phyloP scores from a whole-genome alignment of 53 echinoderm and acorn worm genomes.

The Echinarachnius parma region DNA sequence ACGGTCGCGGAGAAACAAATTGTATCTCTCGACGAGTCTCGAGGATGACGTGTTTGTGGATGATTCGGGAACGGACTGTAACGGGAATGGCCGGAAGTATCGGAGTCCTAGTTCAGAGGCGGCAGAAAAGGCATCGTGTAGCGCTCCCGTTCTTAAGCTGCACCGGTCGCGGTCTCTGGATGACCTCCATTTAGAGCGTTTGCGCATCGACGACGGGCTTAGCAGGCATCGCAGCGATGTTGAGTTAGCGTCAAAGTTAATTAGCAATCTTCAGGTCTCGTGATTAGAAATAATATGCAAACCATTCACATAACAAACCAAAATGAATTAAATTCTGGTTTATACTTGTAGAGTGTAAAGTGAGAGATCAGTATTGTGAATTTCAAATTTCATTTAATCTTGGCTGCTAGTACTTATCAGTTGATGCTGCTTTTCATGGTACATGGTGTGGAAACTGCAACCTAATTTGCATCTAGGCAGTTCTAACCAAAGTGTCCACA shows the following conservation, averaged over 20 bases:
- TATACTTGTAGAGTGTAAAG: too few species aligned
- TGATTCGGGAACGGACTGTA: constrained; percentile 23
- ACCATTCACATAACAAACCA: too few species aligned
- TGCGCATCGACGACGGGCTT: constrained; percentile 35
- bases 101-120: constrained; percentile 29
- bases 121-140: constrained; percentile 11
- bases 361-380: too few species aligned
- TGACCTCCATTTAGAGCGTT: constrained; percentile 51
- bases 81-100: constrained; percentile 28
- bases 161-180: constrained; percentile 74
- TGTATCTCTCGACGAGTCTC: constrained; percentile 21
- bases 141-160: constrained; percentile 14
- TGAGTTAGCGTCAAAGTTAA: constrained; percentile 43
- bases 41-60: constrained; percentile 37
- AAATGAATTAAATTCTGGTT: too few species aligned
- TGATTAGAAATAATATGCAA: constrained; percentile 8
- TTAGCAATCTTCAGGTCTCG: constrained; percentile 38
- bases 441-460: too few species aligned
- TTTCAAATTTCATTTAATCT: too few species aligned
- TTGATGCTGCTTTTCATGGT: too few species aligned
- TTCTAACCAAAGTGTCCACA: too few species aligned
- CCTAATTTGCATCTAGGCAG: too few species aligned
- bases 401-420: too few species aligned
- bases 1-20: background rate
- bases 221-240: constrained; percentile 43